Conservation (phyloP, 2,113 vertebrate species). For the Cyrtonyx montezumae region DNA sequence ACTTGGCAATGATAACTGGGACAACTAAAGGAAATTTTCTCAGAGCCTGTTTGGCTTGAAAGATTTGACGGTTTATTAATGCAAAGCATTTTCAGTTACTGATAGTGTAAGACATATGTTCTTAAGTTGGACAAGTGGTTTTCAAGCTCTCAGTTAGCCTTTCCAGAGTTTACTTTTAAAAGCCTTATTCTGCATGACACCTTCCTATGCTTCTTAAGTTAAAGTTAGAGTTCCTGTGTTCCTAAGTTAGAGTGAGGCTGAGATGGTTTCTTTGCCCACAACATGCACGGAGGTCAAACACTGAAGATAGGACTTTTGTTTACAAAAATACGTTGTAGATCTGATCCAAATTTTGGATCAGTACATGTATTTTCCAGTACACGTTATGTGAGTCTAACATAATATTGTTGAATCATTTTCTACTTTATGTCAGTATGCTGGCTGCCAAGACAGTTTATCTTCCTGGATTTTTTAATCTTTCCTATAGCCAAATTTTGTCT, state of each 20-base stretch:
- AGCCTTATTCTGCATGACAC: neutral
- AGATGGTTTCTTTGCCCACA: neutral
- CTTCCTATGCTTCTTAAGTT: neutral
- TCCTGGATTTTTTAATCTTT: neutral
- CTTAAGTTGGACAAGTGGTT: neutral
- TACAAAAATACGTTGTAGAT: neutral
- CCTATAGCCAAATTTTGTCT: neutral
- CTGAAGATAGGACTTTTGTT: neutral
- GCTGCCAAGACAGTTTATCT: neutral
- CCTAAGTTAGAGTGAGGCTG: neutral
- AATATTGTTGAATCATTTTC: neutral
- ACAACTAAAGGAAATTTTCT: neutral
- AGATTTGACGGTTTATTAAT: neutral
- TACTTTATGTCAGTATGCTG: neutral
- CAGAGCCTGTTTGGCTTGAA: neutral
- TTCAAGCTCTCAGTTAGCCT: neutral
- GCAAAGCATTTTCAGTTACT: neutral
- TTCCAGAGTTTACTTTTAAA: neutral
- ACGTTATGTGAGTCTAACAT: neutral
- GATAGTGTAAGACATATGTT: accelerated
- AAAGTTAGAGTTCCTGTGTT: neutral
- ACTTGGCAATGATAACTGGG: neutral
- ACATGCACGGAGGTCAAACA: neutral
- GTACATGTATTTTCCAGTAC: neutral
- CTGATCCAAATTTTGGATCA: neutral